Evolutionary conservation across 1,140 invertebrate species (phyloP), one percentile per base, ranked within the genome.

Genomic region (Eriocheir sinensis): DNA sequence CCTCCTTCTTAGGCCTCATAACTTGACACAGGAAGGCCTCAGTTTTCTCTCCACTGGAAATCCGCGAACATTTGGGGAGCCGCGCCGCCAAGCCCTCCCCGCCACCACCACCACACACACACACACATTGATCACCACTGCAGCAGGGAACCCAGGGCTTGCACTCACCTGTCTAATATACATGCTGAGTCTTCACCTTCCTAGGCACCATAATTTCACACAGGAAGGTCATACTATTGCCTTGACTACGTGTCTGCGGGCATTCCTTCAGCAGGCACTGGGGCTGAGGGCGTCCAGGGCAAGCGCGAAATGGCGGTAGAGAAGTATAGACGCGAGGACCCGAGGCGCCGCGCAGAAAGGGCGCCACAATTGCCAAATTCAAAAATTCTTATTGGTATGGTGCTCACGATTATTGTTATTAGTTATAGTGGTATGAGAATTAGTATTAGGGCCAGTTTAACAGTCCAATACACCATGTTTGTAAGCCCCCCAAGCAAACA

Each of bases 131-230:
- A 30, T 12, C 21, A 44, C 30, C 12, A 2, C 40, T 9, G 12
- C 15, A 21, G 8, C 81, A 3, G 41, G 27, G 32, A 38, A 86
- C 6, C n/a, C 27, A 34, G 40, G 6, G n/a, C 15, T 12, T 38
- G 15, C 32, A 94, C 94, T 94, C 80, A 94, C 94, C 34, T 94
- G 94, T 94, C 94, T 94, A 83, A 94, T 94, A 88, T 94, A 94
- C 94, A 94, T 94, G 81, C 21, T 92, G 94, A 86, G 60, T 81
- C 89, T 85, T 34, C 53, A 30, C 80, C 41, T 21, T 79, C 30
- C 40, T 85, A 32, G 36, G 36, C 30, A 92, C n/a, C 81, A 94
- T 88, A 79, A 21, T 91, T 85, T 79, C 90, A 91, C 89, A 91
- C 41, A n/a, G 15, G 44, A 48, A n/a, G 34, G 72, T n/a, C 88